Base-by-base conservation (phyloP, 2,797 vertebrate genomes). In the Sphenopsis melanotis region DNA sequence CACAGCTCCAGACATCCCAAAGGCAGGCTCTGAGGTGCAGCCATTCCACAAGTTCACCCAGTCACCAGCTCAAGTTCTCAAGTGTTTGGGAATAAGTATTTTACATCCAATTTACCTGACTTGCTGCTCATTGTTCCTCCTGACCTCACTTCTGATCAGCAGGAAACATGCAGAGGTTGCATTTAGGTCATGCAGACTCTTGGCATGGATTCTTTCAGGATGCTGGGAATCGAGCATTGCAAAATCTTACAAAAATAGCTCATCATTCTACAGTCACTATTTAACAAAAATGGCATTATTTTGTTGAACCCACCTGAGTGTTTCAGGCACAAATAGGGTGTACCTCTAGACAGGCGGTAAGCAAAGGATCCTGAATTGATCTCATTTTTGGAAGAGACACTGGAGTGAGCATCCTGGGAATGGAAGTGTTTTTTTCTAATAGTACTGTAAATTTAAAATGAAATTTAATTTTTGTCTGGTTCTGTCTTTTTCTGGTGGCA, bases 401-500 rank as follows among this genome's bases (percentile, higher is more conserved):
- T 46, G 55, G n/a, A 50, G 12, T 78, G 34, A 65, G 29, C 69
- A 92, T 87, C 47, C 81, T 90, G 81, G 77, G 23, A 83, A 24
- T 37, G 30, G 42, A 36, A 46, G 13, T 66, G 4, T 1, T 69
- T 52, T 52, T 76, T 89, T 36, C 15, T 79, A 71, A 18, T 17
- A 36, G 47, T 57, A 65, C 32, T 74, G 63, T 79, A 91, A 94
- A 91, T 92, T n/a, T 47, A 81, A 81, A 42, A 50, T 44, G 41
- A 15, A 21, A 41, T 41, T 61, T 30, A 61, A 41, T 34, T 87
- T 91, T 85, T 87, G 39, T 87, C 81, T 44, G 49, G 14, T 46
- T 92, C 77, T 93, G 57, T 76, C 56, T 60, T 77, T 93, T 91
- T 90, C 50, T 77, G 69, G 49, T 88, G 71, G 68, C 87, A 93